Percentiles rank a stretch among this genome's conserved stretches.
phyloP scores from a whole-genome alignment of 2,797 vertebrate genomes.

The Artibeus jamaicensis region DNA sequence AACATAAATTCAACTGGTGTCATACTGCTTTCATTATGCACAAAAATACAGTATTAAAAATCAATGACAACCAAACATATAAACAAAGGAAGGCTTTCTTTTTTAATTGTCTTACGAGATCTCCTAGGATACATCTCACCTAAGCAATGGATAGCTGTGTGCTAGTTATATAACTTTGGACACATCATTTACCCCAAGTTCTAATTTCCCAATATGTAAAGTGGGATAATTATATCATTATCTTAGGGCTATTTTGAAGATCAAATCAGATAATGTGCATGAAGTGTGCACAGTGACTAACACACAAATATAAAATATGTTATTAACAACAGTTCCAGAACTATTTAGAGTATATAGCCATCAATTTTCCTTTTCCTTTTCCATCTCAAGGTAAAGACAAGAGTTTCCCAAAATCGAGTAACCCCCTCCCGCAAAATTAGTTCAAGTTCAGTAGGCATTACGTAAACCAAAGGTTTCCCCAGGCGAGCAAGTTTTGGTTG shows the following conservation, averaged over 20 bases:
- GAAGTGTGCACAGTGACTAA: neutral
- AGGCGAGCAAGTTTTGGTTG: neutral
- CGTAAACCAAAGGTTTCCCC: neutral
- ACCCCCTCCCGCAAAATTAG: neutral
- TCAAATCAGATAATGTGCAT: neutral
- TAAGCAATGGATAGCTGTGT: neutral
- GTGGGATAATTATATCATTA: conserved; percentile 15
- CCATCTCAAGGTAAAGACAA: neutral
- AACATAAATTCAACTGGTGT: neutral
- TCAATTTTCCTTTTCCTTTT: conserved; percentile 12
- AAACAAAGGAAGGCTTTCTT: neutral
- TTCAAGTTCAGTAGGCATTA: neutral
- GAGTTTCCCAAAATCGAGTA: conserved; percentile 6
- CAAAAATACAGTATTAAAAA: neutral
- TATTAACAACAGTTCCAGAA: conserved; percentile 45
- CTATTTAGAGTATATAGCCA: neutral
- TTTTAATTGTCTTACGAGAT: neutral
- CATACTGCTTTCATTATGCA: neutral
- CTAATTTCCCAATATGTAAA: conserved; percentile 46
- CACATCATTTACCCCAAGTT: neutral
- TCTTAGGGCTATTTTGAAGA: conserved; percentile 46
- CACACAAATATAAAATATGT: neutral
- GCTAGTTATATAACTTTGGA: neutral
- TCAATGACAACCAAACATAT: neutral
- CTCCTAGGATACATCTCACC: neutral